These are phyloP conservation scores for Harpalus rufipes DNA, from an alignment of 2,888 invertebrate genomes.

Conservation along the genomic window DNA sequence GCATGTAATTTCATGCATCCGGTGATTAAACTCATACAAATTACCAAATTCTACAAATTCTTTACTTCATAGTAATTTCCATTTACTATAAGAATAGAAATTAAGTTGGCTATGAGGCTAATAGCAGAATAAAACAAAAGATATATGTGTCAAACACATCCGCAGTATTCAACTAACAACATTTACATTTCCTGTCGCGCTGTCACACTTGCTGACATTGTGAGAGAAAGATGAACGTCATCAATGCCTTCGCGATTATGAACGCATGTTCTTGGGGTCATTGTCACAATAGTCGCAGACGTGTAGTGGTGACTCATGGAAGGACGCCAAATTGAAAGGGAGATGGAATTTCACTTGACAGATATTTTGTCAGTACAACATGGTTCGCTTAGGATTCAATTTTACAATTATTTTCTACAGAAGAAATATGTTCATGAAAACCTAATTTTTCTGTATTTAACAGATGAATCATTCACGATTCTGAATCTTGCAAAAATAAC, in stretches of 20 bases:
- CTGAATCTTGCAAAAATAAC: too few species aligned
- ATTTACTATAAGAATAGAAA: slow-evolving; percentile 1
- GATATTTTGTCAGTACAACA: background rate
- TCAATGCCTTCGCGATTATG: slow-evolving; percentile 36
- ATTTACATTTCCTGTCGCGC: slow-evolving; percentile 22
- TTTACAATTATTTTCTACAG: too few species aligned
- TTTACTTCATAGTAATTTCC: slow-evolving; percentile 7
- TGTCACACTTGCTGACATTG: slow-evolving; percentile 29
- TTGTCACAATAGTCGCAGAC: slow-evolving; percentile 25
- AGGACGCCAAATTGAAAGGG: slow-evolving; percentile 36
- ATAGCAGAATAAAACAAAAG: slow-evolving; percentile 40
- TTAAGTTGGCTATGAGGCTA: slow-evolving; percentile 45
- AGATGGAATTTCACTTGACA: slow-evolving; percentile 36
- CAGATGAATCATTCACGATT: too few species aligned
- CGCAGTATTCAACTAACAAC: background rate
- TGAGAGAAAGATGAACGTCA: slow-evolving; percentile 7
- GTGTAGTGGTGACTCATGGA: slow-evolving; percentile 16
- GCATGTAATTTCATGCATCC: slow-evolving; percentile 7
- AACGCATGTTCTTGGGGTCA: slow-evolving; percentile 27
- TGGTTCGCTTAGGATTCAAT: too few species aligned
- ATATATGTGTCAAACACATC: slow-evolving; percentile 46
- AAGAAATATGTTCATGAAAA: too few species aligned
- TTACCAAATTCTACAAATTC: slow-evolving; percentile 22
- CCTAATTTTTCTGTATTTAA: too few species aligned
- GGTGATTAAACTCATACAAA: slow-evolving; percentile 24